Conservation (phyloP, 1,140 invertebrate genomes). For the Drosophila auraria region DNA sequence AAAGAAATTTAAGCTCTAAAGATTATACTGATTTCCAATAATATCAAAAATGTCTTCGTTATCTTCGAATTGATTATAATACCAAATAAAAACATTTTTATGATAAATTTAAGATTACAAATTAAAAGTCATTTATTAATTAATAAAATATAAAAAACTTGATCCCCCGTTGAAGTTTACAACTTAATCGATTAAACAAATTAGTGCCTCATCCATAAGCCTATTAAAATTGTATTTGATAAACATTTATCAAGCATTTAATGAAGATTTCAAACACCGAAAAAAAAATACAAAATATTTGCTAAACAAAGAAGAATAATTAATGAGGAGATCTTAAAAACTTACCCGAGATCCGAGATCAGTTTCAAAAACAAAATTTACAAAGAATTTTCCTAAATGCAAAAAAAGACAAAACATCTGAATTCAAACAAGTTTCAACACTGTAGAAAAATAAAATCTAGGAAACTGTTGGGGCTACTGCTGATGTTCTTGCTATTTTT, state of each 20-base stretch:
- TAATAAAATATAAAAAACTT: not conserved
- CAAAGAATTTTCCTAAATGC: constrained; percentile 55
- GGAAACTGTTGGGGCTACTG: constrained; percentile 34
- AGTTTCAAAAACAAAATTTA: constrained; percentile 28
- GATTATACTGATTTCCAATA: no score
- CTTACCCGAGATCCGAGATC: constrained; percentile 14
- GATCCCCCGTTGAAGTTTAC: constrained; percentile 10
- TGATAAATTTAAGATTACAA: not conserved
- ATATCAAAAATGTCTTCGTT: no score
- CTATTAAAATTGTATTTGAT: constrained; percentile 19
- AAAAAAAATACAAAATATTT: constrained; percentile 26
- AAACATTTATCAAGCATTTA: constrained; percentile 40
- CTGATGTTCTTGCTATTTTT: constrained; percentile 30
- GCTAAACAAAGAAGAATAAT: constrained; percentile 28
- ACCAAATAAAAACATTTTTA: not conserved
- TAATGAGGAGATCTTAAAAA: constrained; percentile 37
- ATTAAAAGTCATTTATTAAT: not conserved
- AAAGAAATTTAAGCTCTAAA: no score
- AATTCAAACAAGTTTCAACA: constrained; percentile 60
- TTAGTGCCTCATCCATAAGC: constrained; percentile 23
- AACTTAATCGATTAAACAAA: constrained; percentile 34
- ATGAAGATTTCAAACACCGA: constrained; percentile 25
- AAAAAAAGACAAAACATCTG: constrained; percentile 41
- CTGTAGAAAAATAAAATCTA: constrained; percentile 39
- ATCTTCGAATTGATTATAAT: not conserved